phyloP scores from a whole-genome alignment of 2,888 invertebrate genomes.

The Atethmia centrago region DNA sequence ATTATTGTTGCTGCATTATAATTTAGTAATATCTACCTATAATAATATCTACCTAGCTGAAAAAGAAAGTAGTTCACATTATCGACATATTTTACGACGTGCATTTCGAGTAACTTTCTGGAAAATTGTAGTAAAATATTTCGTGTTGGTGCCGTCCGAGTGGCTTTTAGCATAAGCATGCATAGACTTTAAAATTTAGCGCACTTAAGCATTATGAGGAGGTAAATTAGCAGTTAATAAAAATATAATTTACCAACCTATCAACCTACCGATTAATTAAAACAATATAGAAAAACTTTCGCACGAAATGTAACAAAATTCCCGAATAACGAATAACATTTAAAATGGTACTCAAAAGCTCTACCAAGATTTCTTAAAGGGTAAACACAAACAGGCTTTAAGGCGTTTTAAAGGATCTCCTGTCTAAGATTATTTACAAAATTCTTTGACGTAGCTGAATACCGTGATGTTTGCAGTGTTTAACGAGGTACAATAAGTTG shows the following conservation, averaged over 20 bases:
- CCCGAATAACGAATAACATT: slow-evolving; percentile 35
- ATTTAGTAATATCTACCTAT: too few species aligned
- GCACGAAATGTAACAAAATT: background rate
- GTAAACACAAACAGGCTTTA: slow-evolving; percentile 43
- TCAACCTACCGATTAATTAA: background rate
- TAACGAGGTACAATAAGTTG: slow-evolving; percentile 63
- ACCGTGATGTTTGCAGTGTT: slow-evolving; percentile 45
- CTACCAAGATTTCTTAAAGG: slow-evolving; percentile 29
- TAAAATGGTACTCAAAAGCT: slow-evolving; percentile 33
- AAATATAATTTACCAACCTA: background rate
- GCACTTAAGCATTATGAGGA: background rate
- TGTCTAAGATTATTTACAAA: slow-evolving; percentile 43
- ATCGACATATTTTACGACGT: slow-evolving; percentile 16
- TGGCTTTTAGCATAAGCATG: slow-evolving; percentile 18
- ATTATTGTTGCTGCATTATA: too few species aligned
- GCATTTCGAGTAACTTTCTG: background rate
- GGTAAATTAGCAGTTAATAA: background rate
- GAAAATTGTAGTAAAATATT: slow-evolving; percentile 19
- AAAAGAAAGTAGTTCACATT: slow-evolving; percentile 3
- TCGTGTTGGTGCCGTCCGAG: background rate
- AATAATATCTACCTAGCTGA: too few species aligned
- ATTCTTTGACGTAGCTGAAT: slow-evolving; percentile 43
- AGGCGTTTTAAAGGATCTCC: slow-evolving; percentile 28
- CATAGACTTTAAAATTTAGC: slow-evolving; percentile 12
- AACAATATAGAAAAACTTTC: background rate